Evolutionary conservation across 1,140 invertebrate genomes (phyloP).

Genomic region (Calosoma granatense): DNA sequence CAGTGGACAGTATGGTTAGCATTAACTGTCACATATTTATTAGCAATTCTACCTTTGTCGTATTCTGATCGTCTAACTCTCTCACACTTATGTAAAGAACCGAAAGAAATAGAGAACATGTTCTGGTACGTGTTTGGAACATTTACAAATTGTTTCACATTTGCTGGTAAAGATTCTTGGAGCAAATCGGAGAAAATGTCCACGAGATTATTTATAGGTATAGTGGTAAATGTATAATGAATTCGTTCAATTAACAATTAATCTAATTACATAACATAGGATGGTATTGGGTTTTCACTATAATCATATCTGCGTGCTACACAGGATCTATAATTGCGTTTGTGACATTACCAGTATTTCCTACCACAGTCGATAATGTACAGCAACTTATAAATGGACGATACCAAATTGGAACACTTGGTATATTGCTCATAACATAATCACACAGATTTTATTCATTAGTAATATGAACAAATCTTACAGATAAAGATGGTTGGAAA

Average conservation of each 20-base stretch:
- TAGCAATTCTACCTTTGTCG: constrained; percentile 56
- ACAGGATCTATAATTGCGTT: constrained; percentile 71
- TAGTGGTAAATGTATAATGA: constrained; percentile 16
- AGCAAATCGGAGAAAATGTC: constrained; percentile 53
- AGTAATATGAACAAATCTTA: too few species aligned
- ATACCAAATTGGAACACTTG: constrained; percentile 50
- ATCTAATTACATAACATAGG: constrained; percentile 34
- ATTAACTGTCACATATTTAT: constrained; percentile 55
- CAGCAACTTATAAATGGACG: constrained; percentile 45
- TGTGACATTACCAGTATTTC: constrained; percentile 60
- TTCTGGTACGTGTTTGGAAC: constrained; percentile 74
- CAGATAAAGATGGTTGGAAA: constrained; percentile 61
- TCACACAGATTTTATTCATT: too few species aligned
- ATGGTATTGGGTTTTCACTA: constrained; percentile 69
- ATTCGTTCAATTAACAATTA: constrained; percentile 11
- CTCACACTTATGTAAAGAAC: constrained; percentile 48
- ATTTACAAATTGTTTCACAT: constrained; percentile 68
- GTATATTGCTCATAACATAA: constrained; percentile 29
- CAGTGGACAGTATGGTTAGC: constrained; percentile 65
- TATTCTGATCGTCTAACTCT: constrained; percentile 57
- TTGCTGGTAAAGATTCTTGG: constrained; percentile 56
- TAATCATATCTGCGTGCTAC: constrained; percentile 67
- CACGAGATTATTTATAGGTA: constrained; percentile 57
- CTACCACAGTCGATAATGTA: constrained; percentile 53
- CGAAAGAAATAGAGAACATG: constrained; percentile 60